Base-by-base conservation (phyloP, 64 coral and sea anemone genomes). In the Anthopleura sola region DNA sequence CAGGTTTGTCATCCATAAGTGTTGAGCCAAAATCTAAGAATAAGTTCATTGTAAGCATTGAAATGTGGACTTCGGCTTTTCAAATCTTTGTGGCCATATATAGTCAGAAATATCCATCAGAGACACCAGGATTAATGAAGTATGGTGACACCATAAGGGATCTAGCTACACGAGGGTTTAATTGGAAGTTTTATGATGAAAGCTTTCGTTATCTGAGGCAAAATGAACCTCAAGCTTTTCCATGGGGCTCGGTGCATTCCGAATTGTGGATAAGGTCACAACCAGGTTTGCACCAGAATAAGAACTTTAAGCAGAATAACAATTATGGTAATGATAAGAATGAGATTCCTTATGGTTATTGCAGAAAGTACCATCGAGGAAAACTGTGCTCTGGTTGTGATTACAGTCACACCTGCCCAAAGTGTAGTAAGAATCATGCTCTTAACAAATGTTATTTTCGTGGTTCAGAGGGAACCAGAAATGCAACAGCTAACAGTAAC, bases 101-200 rank as follows among this genome's bases (percentile, higher is more conserved):
- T 48, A 87, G 71, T 31, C 19, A 17, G 12, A 50, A 80, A 50
- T 88, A 55, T 68, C 87, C 87, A 6, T 51, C 33, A 37, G 87
- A 88, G 10, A 51, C 87, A 36, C 75, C 77, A 14, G 36, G 33
- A 49, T 62, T 82, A n/a, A 88, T 82, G 78, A 88, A 88, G 56
- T 88, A 88, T 50, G 60, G 87, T 17, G 78, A 78, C 47, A 82
- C 44, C 82, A 88, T 88, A 81, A 75, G 80, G 19, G 87, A 88
- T 39, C 78, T 88, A 54, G 87, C 87, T 34, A 36, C 87, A 34
- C 53, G 77, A 32, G 87, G 87, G 49, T 36, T 40, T 69, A 38
- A 82, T 49, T 88, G 87, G 87, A 49, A 78, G 53, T 82, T 60
- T 88, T 82, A 88, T 68, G 87, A 88, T 82, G 87, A 88, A 79